Evolutionary conservation across 2,113 vertebrate species (phyloP).

Genomic region (Plecturocebus donacophilus): DNA sequence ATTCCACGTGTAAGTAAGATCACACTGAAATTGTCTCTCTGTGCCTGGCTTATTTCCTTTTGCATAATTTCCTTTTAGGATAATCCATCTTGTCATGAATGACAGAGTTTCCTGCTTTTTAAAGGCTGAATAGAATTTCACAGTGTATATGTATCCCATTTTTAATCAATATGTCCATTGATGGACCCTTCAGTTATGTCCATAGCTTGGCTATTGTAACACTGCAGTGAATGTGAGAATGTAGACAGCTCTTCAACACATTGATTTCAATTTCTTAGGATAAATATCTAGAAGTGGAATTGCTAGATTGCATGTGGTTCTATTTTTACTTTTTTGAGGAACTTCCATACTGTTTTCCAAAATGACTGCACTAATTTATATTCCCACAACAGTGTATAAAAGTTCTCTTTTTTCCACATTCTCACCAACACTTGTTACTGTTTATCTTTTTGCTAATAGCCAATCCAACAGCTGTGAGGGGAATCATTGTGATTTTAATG

Average conservation of each 20-base stretch:
- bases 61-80: neutral
- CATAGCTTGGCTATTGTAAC: neutral
- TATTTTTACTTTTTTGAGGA: neutral
- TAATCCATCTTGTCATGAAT: neutral
- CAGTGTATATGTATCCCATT: fast-evolving
- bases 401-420: too few relatives aligned
- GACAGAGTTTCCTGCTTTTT: neutral
- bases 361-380: neutral
- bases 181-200: neutral
- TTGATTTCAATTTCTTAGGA: neutral
- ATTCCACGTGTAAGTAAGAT: neutral
- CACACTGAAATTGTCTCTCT: neutral
- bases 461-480: fast-evolving
- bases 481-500: neutral
- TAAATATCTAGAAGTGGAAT: neutral
- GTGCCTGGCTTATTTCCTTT: neutral
- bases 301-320: neutral
- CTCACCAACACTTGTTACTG: neutral
- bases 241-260: neutral
- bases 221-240: neutral
- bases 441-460: neutral
- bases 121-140: neutral
- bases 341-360: neutral
- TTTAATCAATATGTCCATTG: neutral
- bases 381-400: neutral